Evolutionary conservation across 2,888 invertebrate genomes (phyloP).

Genomic region (Ennomos erosarius): DNA sequence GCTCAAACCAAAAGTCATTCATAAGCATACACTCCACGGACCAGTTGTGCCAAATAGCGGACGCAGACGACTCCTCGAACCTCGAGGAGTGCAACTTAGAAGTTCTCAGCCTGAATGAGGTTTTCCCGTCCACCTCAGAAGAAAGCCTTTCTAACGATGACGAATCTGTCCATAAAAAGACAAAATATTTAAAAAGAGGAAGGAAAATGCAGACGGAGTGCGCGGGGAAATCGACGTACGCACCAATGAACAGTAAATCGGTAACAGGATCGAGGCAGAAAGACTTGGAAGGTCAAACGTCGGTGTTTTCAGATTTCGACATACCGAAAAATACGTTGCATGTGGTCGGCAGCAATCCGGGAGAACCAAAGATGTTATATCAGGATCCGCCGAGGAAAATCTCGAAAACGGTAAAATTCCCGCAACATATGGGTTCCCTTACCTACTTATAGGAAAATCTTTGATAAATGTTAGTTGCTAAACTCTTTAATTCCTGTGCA

Average conservation of each 20-base stretch:
- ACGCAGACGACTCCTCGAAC: conserved; percentile 56
- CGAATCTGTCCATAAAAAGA: conserved; percentile 58
- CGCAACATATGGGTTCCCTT: too few species aligned
- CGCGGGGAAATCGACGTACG: conserved; percentile 59
- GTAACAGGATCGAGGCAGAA: conserved; percentile 67
- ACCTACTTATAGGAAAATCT: too few species aligned
- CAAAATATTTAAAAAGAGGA: conserved; percentile 55
- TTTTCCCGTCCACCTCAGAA: conserved; percentile 80
- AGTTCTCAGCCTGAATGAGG: conserved; percentile 76
- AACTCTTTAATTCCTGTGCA: too few species aligned
- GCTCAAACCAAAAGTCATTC: conserved; percentile 73
- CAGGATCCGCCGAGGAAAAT: conserved; percentile 77
- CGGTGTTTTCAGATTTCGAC: conserved; percentile 73
- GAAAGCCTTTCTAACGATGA: conserved; percentile 75
- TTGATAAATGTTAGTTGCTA: too few species aligned
- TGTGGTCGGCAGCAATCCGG: conserved; percentile 78
- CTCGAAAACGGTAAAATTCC: conserved; percentile 64
- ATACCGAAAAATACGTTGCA: conserved; percentile 78
- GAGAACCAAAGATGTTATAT: conserved; percentile 79
- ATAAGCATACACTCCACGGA: conserved; percentile 82
- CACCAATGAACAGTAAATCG: conserved; percentile 77
- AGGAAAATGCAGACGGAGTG: conserved; percentile 50
- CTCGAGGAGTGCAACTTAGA: conserved; percentile 77
- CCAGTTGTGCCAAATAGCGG: conserved; percentile 72
- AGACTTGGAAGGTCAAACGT: conserved; percentile 61